Base-by-base conservation (phyloP, 2,888 invertebrate genomes). In the Caenorhabditis parvicauda region DNA sequence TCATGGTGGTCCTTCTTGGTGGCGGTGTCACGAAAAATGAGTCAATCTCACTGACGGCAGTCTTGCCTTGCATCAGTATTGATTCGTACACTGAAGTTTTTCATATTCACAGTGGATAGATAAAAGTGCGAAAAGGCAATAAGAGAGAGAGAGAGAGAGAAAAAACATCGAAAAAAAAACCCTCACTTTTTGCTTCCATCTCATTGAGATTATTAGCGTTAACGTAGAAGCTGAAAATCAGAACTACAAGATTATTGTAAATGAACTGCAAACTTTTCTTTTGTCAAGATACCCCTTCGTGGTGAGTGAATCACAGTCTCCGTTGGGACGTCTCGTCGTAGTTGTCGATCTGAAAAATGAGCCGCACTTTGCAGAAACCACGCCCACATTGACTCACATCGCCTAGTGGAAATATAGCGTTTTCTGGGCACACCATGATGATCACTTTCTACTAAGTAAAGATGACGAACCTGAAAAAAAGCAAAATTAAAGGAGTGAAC, bases 11-110 rank as follows among this genome's bases (percentile, higher is more conserved):
- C 42, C 67, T 37, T 5, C 41, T 43, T 21, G 72, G 72, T 12
- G 72, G 70, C 21, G 62, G 47, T 9, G 72, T 72, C 25, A 72
- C 72, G 52, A 68, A 72, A 49, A 68, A 64, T 12, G 70, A 55
- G 50, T 72, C 72, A n/a, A 70, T 49, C 17, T 54, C 63, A 27
- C 53, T 51, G 7, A 54, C 46, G n/a, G 56, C 51, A n/a, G 55
- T 54, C 35, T 64, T 66, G 22, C 61, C 54, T 21, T 62, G 59
- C 21, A 53, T 55, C 29, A 62, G 19, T 46, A 70, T 52, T 1
- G 54, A 44, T 22, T 67, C 59, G 37, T 70, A 67, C 9, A 67
- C 67, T 65, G 50, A 17, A 65, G 53, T 3, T 17, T 2, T 17
- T 6, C 9, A n/a, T 9, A 32, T n/a, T n/a, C 35, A 12, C n/a